phyloP scores from a whole-genome alignment of 2,797 vertebrate species.

The Strix occidentalis region DNA sequence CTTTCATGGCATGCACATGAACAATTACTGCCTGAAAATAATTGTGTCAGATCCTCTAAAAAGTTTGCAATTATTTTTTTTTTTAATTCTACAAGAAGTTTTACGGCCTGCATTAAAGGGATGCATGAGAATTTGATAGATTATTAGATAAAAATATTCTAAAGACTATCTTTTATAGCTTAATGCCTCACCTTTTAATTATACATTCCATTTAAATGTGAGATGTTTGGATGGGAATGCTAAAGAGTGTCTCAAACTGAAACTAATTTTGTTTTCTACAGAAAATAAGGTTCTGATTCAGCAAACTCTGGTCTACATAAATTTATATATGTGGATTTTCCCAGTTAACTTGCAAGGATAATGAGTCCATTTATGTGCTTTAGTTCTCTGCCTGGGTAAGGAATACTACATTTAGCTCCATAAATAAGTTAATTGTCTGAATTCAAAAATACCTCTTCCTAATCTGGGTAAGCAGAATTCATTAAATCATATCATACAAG shows the following conservation, averaged over 20 bases:
- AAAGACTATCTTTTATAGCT: not conserved
- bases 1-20: not conserved
- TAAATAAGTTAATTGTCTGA: constrained; percentile 27
- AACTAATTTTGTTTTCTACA: constrained; percentile 39
- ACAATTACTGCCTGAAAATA: constrained; percentile 47
- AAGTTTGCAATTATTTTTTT: constrained; percentile 34
- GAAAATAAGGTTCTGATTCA: constrained; percentile 26
- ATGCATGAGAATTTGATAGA: not conserved
- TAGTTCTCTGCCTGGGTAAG: not conserved
- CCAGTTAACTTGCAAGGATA: constrained; percentile 11
- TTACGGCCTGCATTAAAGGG: not conserved
- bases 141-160: constrained; percentile 16
- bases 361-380: not conserved
- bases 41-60: constrained; percentile 46
- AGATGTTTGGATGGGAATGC: not conserved
- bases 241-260: not conserved
- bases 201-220: not conserved
- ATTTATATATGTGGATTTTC: constrained; percentile 1
- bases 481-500: constrained; percentile 15
- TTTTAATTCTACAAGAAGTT: not conserved
- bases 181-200: not conserved
- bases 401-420: not conserved
- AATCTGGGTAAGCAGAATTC: constrained; percentile 13
- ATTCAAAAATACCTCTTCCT: not conserved
- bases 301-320: not conserved